Conservation (phyloP, 53 echinoderm and acorn worm genomes). For the Arbacia lixula region DNA sequence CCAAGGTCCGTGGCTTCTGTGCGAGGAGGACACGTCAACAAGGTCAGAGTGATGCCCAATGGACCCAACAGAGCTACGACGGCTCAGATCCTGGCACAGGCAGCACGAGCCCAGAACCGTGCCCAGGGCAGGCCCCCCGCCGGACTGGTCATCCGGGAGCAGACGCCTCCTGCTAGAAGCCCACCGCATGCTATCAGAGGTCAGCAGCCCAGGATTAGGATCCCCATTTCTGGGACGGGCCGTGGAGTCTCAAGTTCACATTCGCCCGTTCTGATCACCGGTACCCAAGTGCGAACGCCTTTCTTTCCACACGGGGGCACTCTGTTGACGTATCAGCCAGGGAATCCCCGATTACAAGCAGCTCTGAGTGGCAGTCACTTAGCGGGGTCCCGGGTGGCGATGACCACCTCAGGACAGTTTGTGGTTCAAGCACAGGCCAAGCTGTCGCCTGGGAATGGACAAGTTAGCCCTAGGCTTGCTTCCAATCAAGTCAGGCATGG, state of each 20-base stretch:
- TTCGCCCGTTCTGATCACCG: constrained; percentile 29
- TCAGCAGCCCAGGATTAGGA: constrained; percentile 28
- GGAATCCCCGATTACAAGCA: constrained; percentile 40
- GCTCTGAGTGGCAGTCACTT: constrained; percentile 35
- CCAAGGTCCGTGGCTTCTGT: constrained; percentile 7
- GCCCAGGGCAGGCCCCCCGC: constrained; percentile 4
- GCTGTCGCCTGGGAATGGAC: constrained; percentile 43
- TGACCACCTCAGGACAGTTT: constrained; percentile 44
- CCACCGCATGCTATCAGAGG: constrained; percentile 38
- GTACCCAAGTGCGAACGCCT: constrained; percentile 28
- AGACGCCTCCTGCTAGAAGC: constrained; percentile 27
- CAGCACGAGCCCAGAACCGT: constrained; percentile 46
- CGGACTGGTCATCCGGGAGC: constrained; percentile 45
- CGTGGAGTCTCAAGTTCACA: constrained; percentile 6
- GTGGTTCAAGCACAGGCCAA: constrained; percentile 22
- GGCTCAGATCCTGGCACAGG: constrained; percentile 10
- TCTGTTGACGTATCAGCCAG: constrained; percentile 30
- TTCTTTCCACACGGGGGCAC: constrained; percentile 30
- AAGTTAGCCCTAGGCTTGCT: constrained; percentile 16
- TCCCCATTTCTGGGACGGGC: constrained; percentile 2
- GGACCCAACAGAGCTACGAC: background rate
- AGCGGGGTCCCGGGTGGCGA: background rate
- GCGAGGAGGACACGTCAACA: constrained; percentile 7
- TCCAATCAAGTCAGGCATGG: constrained; percentile 29
- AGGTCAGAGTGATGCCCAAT: constrained; percentile 36